Conservation (phyloP, 2,888 invertebrate species). For the Papilio demoleus region DNA sequence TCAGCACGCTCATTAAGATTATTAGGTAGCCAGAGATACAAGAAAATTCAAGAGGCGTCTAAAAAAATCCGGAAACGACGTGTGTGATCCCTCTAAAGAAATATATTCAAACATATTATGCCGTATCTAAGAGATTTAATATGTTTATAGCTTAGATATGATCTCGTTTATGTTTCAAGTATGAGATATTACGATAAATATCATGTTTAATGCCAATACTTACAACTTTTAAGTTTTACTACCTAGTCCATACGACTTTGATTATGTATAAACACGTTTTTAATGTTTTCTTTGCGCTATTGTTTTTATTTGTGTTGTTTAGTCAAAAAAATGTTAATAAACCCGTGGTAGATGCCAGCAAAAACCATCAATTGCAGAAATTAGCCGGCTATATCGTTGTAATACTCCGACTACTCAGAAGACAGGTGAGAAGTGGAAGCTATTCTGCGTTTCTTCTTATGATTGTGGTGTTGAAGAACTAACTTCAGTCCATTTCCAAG, state of each 20-base stretch:
- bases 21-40: slow-evolving; percentile 44
- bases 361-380: too few relatives aligned
- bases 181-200: slow-evolving; percentile 67
- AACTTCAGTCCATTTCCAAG: too few relatives aligned
- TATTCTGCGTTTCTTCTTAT: too few relatives aligned
- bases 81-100: slow-evolving; percentile 62
- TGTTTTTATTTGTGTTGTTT: too few relatives aligned
- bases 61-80: slow-evolving; percentile 68
- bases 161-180: slow-evolving; percentile 65
- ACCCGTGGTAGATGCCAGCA: too few relatives aligned
- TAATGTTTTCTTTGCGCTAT: too few relatives aligned
- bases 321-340: too few relatives aligned
- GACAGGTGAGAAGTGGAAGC: too few relatives aligned
- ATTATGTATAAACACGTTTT: neutral
- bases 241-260: neutral
- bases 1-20: slow-evolving; percentile 40
- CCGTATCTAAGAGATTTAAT: slow-evolving; percentile 54
- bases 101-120: slow-evolving; percentile 45
- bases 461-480: too few relatives aligned
- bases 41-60: slow-evolving; percentile 45
- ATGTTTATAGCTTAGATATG: slow-evolving; percentile 64
- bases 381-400: too few relatives aligned
- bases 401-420: too few relatives aligned
- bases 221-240: neutral
- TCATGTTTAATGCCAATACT: slow-evolving; percentile 64